Percentiles rank a stretch among this genome's conserved stretches.
These are phyloP conservation scores for Cottus gobio DNA, from an alignment of 2,113 vertebrate genomes.

Conservation along the genomic window DNA sequence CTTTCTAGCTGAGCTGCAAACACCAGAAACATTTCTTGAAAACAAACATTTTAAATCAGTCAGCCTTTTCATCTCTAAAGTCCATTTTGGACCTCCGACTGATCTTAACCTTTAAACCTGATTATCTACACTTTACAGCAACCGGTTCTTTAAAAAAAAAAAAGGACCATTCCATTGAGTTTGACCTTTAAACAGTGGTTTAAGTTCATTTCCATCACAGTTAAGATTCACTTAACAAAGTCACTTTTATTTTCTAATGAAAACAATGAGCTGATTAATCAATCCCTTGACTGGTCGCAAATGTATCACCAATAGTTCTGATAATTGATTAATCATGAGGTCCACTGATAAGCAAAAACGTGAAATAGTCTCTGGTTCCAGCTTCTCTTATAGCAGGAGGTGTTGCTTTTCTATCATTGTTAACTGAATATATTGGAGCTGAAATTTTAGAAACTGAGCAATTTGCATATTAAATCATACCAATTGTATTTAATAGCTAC, in stretches of 20 bases:
- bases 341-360: background rate
- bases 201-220: background rate
- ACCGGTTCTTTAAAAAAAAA: background rate
- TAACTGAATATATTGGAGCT: background rate
- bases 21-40: background rate
- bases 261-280: background rate
- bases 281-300: background rate
- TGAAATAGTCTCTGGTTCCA: background rate
- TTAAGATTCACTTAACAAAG: background rate
- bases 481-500: background rate
- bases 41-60: background rate
- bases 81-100: background rate
- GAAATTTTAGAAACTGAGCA: background rate
- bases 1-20: conserved; percentile 60
- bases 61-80: background rate
- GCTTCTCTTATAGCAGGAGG: background rate
- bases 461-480: background rate
- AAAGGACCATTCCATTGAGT: conserved; percentile 30
- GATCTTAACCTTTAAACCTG: background rate
- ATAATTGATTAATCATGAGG: background rate
- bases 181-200: background rate
- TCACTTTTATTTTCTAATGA: too few species aligned
- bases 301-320: background rate
- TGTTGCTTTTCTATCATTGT: background rate
- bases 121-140: background rate